phyloP scores from a whole-genome alignment of 2,797 vertebrate genomes.

The Gadopsis marmoratus region DNA sequence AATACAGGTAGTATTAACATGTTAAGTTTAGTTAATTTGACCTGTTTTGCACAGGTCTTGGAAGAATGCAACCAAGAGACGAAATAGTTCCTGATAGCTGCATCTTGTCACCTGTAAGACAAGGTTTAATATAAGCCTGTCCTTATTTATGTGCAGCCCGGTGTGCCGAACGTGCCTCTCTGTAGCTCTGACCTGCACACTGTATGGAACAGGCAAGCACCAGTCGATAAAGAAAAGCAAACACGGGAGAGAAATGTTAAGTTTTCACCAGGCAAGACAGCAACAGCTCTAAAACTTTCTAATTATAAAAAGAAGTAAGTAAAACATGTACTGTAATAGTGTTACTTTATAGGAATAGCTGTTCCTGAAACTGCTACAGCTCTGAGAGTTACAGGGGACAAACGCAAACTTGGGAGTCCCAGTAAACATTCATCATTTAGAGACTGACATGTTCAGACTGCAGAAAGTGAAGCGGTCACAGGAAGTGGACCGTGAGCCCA shows the following conservation, averaged over 20 bases:
- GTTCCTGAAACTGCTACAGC: conserved; percentile 31
- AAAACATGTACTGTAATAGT: conserved; percentile 13
- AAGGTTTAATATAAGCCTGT: conserved; percentile 2
- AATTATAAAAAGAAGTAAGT: conserved; percentile 24
- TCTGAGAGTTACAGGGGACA: conserved; percentile 26
- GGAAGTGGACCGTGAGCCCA: conserved; percentile 29
- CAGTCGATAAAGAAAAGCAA: conserved; percentile 2
- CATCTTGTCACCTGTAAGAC: not conserved
- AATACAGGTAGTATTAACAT: not conserved
- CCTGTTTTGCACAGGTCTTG: conserved; percentile 6
- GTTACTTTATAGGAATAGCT: conserved; percentile 37
- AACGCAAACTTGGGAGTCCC: conserved; percentile 34
- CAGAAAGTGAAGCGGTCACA: conserved; percentile 26
- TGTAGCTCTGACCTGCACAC: conserved; percentile 40
- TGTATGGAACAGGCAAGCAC: conserved; percentile 6
- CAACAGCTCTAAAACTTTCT: not conserved
- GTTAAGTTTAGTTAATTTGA: not conserved
- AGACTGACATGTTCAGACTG: conserved; percentile 36
- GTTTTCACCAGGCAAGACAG: conserved; percentile 6
- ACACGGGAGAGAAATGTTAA: conserved; percentile 4
- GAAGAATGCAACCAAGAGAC: conserved; percentile 17
- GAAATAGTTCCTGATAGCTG: conserved; percentile 10
- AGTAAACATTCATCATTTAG: conserved; percentile 23
- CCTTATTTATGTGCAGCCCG: not conserved
- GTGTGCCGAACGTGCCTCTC: conserved; percentile 22